phyloP scores from a whole-genome alignment of 2,888 invertebrate species.

The Dryocosmus kuriphilus region DNA sequence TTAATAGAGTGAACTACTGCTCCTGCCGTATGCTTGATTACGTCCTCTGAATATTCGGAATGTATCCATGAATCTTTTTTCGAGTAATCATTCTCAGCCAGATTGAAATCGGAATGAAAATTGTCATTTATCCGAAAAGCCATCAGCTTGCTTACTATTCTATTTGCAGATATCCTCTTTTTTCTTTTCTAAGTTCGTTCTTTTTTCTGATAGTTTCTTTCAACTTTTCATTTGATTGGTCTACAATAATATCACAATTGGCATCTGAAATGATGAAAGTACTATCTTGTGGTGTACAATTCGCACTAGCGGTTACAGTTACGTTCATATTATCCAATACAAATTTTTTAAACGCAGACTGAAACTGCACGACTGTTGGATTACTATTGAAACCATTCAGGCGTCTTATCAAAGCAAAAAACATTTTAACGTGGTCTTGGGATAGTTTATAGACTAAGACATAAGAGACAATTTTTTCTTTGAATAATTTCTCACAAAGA shows the following conservation, averaged over 20 bases:
- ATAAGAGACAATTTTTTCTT: constrained; percentile 39
- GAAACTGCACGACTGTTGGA: constrained; percentile 46
- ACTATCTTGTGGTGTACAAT: constrained; percentile 44
- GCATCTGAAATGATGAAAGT: constrained; percentile 38
- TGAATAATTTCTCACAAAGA: constrained; percentile 43
- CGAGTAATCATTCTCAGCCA: constrained; percentile 42
- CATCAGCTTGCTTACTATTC: not conserved
- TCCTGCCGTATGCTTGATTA: constrained; percentile 45
- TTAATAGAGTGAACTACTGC: constrained; percentile 43
- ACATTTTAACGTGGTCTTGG: constrained; percentile 51
- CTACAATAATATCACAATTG: constrained; percentile 5
- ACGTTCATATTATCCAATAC: constrained; percentile 45
- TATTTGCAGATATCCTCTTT: constrained; percentile 3
- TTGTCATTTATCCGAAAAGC: constrained; percentile 18
- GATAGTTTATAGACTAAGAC: constrained; percentile 47
- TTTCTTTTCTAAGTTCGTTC: constrained; percentile 13
- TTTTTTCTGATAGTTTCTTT: not conserved
- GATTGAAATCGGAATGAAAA: constrained; percentile 13
- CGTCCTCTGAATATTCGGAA: constrained; percentile 44
- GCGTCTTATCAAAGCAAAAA: constrained; percentile 47
- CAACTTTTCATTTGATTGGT: not conserved
- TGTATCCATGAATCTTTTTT: constrained; percentile 37
- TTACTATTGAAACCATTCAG: constrained; percentile 47
- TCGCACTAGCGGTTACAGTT: constrained; percentile 39
- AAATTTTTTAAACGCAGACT: constrained; percentile 52